Evolutionary conservation across 2,888 invertebrate species (phyloP).

Genomic region (Hermodice carunculata): DNA sequence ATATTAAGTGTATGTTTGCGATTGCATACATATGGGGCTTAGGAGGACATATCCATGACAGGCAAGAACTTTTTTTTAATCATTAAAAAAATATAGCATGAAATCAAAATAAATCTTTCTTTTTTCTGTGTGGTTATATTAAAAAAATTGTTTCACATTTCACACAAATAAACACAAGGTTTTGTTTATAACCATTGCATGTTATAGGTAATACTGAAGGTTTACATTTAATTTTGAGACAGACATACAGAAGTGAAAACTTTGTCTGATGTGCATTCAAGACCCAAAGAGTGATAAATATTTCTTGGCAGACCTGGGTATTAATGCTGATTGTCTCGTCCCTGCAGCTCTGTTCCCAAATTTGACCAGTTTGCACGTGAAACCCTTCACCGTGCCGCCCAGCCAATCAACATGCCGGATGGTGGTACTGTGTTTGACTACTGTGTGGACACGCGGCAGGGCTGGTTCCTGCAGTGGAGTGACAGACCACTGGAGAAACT

Average conservation of each 20-base stretch:
- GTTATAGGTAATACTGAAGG: neutral
- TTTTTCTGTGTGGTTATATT: neutral
- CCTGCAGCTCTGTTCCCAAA: slow-evolving; percentile 52
- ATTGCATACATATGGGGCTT: slow-evolving; percentile 67
- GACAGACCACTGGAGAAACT: slow-evolving; percentile 53
- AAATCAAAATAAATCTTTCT: no score
- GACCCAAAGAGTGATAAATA: no score
- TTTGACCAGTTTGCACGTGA: slow-evolving; percentile 65
- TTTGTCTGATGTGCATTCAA: no score
- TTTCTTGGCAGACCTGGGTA: no score
- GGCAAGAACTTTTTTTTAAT: slow-evolving; percentile 42
- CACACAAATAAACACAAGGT: neutral
- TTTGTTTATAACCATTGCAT: neutral
- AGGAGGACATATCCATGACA: slow-evolving; percentile 66
- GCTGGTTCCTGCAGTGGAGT: slow-evolving; percentile 57
- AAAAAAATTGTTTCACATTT: neutral
- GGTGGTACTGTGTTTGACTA: slow-evolving; percentile 63
- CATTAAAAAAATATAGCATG: neutral
- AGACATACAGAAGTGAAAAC: no score
- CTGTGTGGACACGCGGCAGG: slow-evolving; percentile 52
- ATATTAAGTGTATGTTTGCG: slow-evolving; percentile 64
- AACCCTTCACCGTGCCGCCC: slow-evolving; percentile 56
- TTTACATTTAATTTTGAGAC: no score
- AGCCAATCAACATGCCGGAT: slow-evolving; percentile 57
- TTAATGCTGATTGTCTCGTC: no score